phyloP scores from a whole-genome alignment of 1,140 invertebrate species.

The Drosophila melanica region DNA sequence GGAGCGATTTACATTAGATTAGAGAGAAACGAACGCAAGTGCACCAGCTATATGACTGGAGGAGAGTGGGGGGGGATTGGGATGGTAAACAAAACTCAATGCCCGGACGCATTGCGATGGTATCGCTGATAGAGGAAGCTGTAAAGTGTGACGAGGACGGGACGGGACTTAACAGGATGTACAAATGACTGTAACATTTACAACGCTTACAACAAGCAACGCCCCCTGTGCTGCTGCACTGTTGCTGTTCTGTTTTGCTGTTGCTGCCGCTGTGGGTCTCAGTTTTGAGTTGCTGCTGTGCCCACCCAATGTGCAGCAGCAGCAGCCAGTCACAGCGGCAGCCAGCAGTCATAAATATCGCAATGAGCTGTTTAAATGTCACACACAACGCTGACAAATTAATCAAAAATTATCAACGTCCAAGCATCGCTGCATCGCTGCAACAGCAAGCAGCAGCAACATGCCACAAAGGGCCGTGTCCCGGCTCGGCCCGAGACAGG shows the following conservation, averaged over 20 bases:
- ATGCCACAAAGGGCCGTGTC: slow-evolving; percentile 48
- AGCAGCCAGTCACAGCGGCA: slow-evolving; percentile 29
- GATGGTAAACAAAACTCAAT: slow-evolving; percentile 14
- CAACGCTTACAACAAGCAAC: slow-evolving; percentile 53
- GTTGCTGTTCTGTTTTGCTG: slow-evolving; percentile 22
- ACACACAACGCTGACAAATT: slow-evolving; percentile 82
- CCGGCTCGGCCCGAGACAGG: slow-evolving; percentile 16
- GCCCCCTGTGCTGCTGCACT: slow-evolving; percentile 49
- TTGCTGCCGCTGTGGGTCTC: slow-evolving; percentile 24
- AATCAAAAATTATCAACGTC: slow-evolving; percentile 79
- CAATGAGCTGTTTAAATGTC: slow-evolving; percentile 81
- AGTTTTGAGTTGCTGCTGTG: slow-evolving; percentile 35
- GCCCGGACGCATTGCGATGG: slow-evolving; percentile 45
- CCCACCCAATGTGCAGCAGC: slow-evolving; percentile 64
- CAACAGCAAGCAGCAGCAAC: slow-evolving; percentile 46
- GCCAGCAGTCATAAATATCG: slow-evolving; percentile 74
- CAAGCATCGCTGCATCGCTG: slow-evolving; percentile 61
- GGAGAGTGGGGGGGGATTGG: neutral
- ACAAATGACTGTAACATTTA: slow-evolving; percentile 72
- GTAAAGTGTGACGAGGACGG: slow-evolving; percentile 39
- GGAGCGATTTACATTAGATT: slow-evolving; percentile 79
- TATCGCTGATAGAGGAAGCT: slow-evolving; percentile 63
- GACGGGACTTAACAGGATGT: slow-evolving; percentile 72
- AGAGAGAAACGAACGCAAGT: slow-evolving; percentile 40
- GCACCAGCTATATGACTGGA: neutral